Evolutionary conservation across 2,888 invertebrate genomes (phyloP), one percentile per base, ranked within the genome.

Genomic region (Chesias legatella): DNA sequence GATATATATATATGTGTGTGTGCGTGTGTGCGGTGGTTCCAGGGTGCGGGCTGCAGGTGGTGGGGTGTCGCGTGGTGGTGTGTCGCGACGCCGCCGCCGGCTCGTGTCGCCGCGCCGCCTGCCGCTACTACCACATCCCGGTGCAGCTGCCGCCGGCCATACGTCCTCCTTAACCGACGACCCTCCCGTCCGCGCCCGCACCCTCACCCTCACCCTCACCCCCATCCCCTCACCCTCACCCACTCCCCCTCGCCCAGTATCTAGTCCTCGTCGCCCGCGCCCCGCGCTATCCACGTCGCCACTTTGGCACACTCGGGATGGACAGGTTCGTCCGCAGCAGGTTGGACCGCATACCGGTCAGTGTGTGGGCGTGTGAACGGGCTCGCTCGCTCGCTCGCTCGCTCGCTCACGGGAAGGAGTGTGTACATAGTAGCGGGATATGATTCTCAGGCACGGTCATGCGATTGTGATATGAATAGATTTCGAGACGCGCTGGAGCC

Each of bases 71-170:
- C 88, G 97, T 97, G 90, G 96, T 95, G 88, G 97, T 97, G 84
- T 97, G 97, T 89, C 95, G 97, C 86, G 97, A 97, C 91, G 96
- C 96, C 85, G 96, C 95, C 76, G 96, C 96, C 86, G 96, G 96
- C 89, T 92, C 94, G 89, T 97, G 97, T 90, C 92, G 94, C 82
- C 95, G 97, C 88, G 94, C 95, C 89, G 92, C 94, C 89, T 97
- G 97, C 94, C 97, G 97, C 93, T 97, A 96, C 92, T 97, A 97
- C 92, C 97, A 97, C 92, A 96, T 97, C 92, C 96, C 97, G 74
- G 93, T 96, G 83, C 93, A 92, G 77, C 90, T 95, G 91, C 95
- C 95, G 75, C 95, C 95, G 75, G 95, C 95, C 73, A 79, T 84
- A 58, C 79, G 82, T 53, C 88, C 88, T 55, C 88, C 88, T 51